Evolutionary conservation across 2,113 vertebrate genomes (phyloP), one percentile per base, ranked within the genome.

Genomic region (Oryctolagus cuniculus): DNA sequence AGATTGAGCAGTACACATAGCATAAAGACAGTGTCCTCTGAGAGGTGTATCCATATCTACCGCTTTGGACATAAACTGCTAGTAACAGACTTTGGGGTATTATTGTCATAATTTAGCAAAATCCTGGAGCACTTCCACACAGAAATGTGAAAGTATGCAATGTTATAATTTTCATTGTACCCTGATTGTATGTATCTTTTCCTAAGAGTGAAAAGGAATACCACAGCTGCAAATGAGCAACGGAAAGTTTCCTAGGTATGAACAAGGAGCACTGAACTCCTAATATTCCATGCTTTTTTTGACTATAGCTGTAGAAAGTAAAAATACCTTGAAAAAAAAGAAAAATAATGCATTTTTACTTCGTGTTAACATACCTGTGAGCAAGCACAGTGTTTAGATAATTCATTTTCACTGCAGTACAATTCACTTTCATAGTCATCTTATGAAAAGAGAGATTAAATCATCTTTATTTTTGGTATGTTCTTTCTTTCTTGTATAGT

Each of bases 401-500:
- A 74, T 22, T 88, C 31, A 86, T 91, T 93, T 95, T 91, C 58
- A 87, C 27, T 44, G 72, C 6, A 75, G 4, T 21, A 51, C 88
- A 9, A 90, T 67, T 93, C 55, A 85, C 24, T 88, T 92, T 92
- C 82, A 82, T 31, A 90, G 31, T 5, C 38, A 85, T 86, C 29
- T 55, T 87, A 78, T 29, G 38, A 89, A 89, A 82, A 83, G 24
- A 36, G 22, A 80, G 21, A 94, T 53, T 69, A 87, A 89, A 95
- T 93, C 89, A 79, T 89, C 67, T 79, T 93, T 91, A 64, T 79
- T 94, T 93, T 94, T 38, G 49, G 22, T 64, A 6, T n/a, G 17
- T 80, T 80, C 16, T 83, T 92, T 90, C 22, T 75, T 87, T 86
- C 31, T 31, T 80, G 5, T 34, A 63, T 13, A 29, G 16, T 10